Conservation (phyloP, 2,888 invertebrate species). For the Chymomyza caudatula region DNA sequence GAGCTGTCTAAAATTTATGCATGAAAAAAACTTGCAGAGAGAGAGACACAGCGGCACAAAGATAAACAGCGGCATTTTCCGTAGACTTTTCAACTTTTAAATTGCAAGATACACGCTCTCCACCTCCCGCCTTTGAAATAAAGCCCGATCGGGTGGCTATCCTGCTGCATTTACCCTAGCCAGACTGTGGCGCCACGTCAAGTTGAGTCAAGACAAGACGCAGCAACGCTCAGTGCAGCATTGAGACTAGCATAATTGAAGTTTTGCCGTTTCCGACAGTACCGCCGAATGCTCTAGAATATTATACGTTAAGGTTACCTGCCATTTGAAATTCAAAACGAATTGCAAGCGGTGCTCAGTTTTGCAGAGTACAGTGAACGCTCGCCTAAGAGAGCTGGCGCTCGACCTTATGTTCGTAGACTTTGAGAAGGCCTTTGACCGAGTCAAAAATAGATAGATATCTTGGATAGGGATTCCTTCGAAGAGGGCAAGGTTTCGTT, state of each 20-base stretch:
- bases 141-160: neutral
- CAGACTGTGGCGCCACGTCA: neutral
- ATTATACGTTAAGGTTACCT: constrained; percentile 1
- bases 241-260: constrained; percentile 19
- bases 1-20: constrained; percentile 28
- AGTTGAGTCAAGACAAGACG: neutral
- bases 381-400: neutral
- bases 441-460: no score
- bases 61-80: neutral
- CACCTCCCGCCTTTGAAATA: neutral
- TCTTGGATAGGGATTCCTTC: no score
- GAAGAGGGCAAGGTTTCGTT: no score
- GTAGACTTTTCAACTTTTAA: constrained; percentile 30
- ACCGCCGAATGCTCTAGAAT: neutral
- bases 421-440: no score
- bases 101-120: constrained; percentile 11
- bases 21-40: constrained; percentile 11
- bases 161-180: constrained; percentile 19
- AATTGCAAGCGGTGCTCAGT: constrained; percentile 29
- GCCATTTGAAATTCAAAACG: constrained; percentile 64
- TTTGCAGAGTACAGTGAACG: neutral
- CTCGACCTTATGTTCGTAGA: no score
- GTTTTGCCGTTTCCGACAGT: neutral
- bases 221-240: neutral
- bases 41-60: constrained; percentile 11